Evolutionary conservation across 1,140 invertebrate genomes (phyloP).

Genomic region (Drosophila chauvacae): DNA sequence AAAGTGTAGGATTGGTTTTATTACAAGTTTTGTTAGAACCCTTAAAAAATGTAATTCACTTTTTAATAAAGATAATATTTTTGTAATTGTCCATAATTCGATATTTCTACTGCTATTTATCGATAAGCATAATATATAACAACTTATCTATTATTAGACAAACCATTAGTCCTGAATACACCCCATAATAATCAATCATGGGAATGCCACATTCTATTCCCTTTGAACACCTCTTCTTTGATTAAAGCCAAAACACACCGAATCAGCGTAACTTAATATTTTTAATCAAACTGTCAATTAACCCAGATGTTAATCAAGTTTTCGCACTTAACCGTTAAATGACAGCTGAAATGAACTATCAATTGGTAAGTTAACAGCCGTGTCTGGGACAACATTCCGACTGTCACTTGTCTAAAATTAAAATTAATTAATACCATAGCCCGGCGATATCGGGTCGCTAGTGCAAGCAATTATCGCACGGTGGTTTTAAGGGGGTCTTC

Average conservation of each 20-base stretch:
- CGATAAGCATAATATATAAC: too few species aligned
- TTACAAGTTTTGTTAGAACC: too few species aligned
- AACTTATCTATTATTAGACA: too few species aligned
- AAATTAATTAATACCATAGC: constrained; percentile 36
- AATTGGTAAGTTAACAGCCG: constrained; percentile 35
- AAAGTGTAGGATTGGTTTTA: too few species aligned
- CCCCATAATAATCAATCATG: not conserved
- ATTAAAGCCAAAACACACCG: not conserved
- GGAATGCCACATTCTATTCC: not conserved
- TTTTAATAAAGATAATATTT: too few species aligned
- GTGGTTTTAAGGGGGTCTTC: too few species aligned
- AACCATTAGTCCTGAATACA: not conserved
- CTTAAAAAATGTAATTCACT: too few species aligned
- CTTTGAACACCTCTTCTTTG: not conserved
- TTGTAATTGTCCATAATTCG: too few species aligned
- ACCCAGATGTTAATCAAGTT: constrained; percentile 54
- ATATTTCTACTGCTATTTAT: too few species aligned
- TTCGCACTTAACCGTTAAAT: constrained; percentile 43
- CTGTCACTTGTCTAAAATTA: constrained; percentile 25
- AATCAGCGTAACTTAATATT: constrained; percentile 1
- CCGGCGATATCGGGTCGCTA: not conserved
- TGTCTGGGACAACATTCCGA: constrained; percentile 3
- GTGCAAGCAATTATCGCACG: constrained; percentile 9
- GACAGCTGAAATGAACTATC: constrained; percentile 38
- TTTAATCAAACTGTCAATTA: constrained; percentile 46